These are phyloP conservation scores for Chelonus formosanus DNA, from an alignment of 2,888 invertebrate genomes.

Conservation along the genomic window DNA sequence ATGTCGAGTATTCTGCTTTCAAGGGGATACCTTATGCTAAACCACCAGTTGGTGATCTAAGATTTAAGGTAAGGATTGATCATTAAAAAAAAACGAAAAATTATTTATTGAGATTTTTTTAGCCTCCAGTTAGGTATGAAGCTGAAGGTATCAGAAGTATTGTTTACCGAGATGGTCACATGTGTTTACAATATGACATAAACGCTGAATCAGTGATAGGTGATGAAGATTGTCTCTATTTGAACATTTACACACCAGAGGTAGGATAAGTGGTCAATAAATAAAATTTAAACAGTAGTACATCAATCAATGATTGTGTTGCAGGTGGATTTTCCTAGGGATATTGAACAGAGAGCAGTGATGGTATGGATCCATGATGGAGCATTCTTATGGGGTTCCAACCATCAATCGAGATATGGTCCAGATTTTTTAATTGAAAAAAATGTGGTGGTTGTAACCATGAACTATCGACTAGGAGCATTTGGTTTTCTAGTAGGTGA, in stretches of 20 bases:
- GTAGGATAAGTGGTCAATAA: constrained; percentile 21
- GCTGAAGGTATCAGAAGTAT: too few species aligned
- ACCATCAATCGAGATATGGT: constrained; percentile 24
- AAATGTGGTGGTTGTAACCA: constrained; percentile 43
- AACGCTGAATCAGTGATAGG: constrained; percentile 10
- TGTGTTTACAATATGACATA: too few species aligned
- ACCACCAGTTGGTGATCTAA: constrained; percentile 39
- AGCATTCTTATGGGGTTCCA: constrained; percentile 35
- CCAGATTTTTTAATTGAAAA: constrained; percentile 47
- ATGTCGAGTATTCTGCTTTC: constrained; percentile 26
- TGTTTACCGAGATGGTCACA: too few species aligned
- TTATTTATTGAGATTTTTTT: too few species aligned
- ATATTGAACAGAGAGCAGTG: constrained; percentile 34
- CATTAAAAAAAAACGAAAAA: too few species aligned
- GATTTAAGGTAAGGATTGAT: constrained; percentile 23
- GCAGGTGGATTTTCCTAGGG: too few species aligned
- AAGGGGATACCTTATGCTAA: constrained; percentile 43
- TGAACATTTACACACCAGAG: constrained; percentile 42
- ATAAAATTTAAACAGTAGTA: background rate
- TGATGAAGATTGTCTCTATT: constrained; percentile 42
- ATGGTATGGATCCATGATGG: constrained; percentile 48
- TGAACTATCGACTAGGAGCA: constrained; percentile 49
- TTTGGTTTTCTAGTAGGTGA: constrained; percentile 47
- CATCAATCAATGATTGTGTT: too few species aligned
- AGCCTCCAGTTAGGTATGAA: too few species aligned